Conservation (phyloP, 2,113 vertebrate genomes). For the Pelobates fuscus region DNA sequence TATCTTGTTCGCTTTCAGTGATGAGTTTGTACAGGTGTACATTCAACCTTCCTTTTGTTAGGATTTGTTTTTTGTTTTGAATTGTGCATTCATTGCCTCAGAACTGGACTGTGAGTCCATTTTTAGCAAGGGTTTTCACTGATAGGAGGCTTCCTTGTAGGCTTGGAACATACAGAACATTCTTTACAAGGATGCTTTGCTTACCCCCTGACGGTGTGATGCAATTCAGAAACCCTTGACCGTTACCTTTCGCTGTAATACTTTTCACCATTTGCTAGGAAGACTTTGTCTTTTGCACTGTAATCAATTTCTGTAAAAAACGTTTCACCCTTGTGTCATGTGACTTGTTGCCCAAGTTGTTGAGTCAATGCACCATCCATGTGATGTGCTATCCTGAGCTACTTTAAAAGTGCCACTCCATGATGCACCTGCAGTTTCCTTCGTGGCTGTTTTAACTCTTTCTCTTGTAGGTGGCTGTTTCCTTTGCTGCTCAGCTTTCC, state of each 20-base stretch:
- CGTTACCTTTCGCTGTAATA: not conserved
- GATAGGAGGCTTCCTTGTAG: not conserved
- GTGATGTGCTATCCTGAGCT: no score
- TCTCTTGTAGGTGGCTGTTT: no score
- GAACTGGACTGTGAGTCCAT: not conserved
- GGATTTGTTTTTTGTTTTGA: not conserved
- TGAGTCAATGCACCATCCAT: no score
- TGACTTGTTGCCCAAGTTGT: no score
- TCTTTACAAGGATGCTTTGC: not conserved
- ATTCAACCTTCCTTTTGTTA: not conserved
- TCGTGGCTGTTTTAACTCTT: no score
- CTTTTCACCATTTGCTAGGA: no score
- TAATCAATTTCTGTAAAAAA: no score
- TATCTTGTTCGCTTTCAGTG: not conserved
- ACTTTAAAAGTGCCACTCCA: no score
- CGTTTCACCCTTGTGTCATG: no score
- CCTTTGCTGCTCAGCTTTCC: no score
- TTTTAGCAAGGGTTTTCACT: slow-evolving; percentile 3
- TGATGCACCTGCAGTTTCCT: no score
- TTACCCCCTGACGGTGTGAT: not conserved
- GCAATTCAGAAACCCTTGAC: not conserved
- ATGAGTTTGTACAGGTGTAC: not conserved
- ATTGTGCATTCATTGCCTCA: slow-evolving; percentile 3
- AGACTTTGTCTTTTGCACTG: no score
- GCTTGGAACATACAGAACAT: not conserved